A percentile compares a stretch with the other conserved stretches of the same genome.
Conservation (phyloP, 2,888 invertebrate genomes). For the Icerya purchasi region DNA sequence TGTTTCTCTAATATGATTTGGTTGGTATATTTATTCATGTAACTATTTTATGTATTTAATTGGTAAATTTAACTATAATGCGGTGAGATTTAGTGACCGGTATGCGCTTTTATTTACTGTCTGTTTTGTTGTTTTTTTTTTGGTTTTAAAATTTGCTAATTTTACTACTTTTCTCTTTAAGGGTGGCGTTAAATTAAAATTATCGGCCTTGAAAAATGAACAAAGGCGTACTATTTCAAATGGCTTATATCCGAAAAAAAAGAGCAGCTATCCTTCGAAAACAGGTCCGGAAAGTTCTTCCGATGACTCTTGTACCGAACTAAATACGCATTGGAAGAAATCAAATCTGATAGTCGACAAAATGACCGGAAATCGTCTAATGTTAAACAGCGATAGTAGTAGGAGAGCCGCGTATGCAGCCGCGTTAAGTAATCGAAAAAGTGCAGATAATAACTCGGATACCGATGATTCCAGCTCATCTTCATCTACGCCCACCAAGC, state of each 20-base stretch:
- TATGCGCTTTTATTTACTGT: too few relatives aligned
- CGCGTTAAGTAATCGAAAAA: not conserved
- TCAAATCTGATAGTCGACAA: not conserved
- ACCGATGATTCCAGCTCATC: constrained; percentile 2
- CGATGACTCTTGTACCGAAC: constrained; percentile 1
- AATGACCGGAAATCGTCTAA: not conserved
- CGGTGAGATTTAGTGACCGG: too few relatives aligned
- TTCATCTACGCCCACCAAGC: constrained; percentile 1
- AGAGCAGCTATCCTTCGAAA: constrained; percentile 1
- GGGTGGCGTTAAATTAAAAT: constrained; percentile 31
- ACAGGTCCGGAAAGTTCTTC: constrained; percentile 1
- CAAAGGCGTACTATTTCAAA: too few relatives aligned
- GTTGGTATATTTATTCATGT: too few relatives aligned
- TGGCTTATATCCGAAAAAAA: constrained; percentile 23
- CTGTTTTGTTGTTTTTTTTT: too few relatives aligned
- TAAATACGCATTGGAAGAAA: not conserved
- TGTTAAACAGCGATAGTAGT: not conserved
- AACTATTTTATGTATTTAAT: too few relatives aligned
- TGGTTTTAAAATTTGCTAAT: too few relatives aligned
- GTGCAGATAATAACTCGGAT: not conserved
- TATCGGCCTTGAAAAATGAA: constrained; percentile 29
- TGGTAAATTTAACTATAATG: too few relatives aligned
- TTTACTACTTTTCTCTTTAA: constrained; percentile 20
- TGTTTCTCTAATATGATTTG: too few relatives aligned
- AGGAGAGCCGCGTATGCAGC: not conserved